Base-by-base conservation (phyloP, 2,113 vertebrate genomes). In the western clawed frog (Xenopus tropicalis) region DNA sequence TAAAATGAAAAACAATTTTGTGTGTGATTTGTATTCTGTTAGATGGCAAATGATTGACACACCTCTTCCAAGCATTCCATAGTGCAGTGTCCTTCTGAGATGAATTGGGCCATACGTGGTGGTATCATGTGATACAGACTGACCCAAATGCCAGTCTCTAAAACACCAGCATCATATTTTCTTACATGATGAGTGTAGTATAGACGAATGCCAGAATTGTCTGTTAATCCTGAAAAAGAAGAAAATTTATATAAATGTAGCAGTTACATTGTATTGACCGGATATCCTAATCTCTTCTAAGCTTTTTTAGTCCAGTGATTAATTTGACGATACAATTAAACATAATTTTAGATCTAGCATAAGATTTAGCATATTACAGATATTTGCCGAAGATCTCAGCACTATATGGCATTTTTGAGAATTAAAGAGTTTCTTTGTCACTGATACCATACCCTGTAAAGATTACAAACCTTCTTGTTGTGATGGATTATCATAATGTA, bases 81-180 rank as follows among this genome's bases (percentile, higher is more conserved):
- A 0, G 92, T 92, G 80, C 94, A 95, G 82, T 95, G 93, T 68
- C 94, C 94, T 79, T 95, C 92, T 9, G 93, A 93, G 68, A 85
- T 80, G 77, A 92, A 95, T 68, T 90, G 89, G n/a, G 90, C 83
- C 88, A 95, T 90, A 66, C 90, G 92, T 0, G 94, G 94, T 72
- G 94, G 94, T 70, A 95, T 90, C 80, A 93, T 95, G 72, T 95
- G 94, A 84, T 93, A 95, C 14, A 94, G 90, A 70, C 94, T 95
- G 69, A 95, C 93, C 94, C 93, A 95, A 70, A 95, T 90, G 69
- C 94, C 94, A 0, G 91, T 92, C 85, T 95, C 93, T 58, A 95
- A 92, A 76, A 95, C 90, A 17, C 94, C 94, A 6, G 92, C 93
- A 78, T 95, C 94, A 0, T 93, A 92, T 79, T 85, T 86, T 79